Evolutionary conservation across 2,888 invertebrate species (phyloP).

Genomic region (Pediacus dermestoides): DNA sequence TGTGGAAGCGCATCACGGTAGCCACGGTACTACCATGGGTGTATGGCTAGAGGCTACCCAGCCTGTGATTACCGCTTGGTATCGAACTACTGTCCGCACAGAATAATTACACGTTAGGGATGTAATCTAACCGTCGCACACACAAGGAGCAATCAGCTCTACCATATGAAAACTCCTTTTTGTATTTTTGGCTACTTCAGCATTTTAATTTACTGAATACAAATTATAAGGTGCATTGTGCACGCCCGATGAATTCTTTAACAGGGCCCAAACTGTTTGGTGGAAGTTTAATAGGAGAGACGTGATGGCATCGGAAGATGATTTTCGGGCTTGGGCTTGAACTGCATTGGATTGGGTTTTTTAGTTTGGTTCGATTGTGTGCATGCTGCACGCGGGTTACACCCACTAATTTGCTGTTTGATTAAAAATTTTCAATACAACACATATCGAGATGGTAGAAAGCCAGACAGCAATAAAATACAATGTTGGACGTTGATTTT

Average conservation of each 20-base stretch:
- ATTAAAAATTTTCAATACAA: too few species aligned
- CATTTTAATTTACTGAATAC: slow-evolving; percentile 28
- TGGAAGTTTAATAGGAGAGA: slow-evolving; percentile 31
- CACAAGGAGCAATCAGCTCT: background rate
- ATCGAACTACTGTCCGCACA: slow-evolving; percentile 45
- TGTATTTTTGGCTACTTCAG: slow-evolving; percentile 32
- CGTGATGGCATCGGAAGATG: slow-evolving; percentile 23
- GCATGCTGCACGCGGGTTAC: too few species aligned
- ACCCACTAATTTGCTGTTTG: slow-evolving; percentile 1
- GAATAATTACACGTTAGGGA: slow-evolving; percentile 44
- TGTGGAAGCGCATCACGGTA: slow-evolving; percentile 35
- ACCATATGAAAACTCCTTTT: background rate
- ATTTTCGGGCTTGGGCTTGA: too few species aligned
- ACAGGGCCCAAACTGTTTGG: slow-evolving; percentile 25
- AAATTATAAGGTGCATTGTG: slow-evolving; percentile 26
- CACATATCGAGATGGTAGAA: too few species aligned
- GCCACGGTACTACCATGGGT: too few species aligned
- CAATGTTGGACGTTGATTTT: too few species aligned
- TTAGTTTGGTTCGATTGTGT: too few species aligned
- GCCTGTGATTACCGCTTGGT: slow-evolving; percentile 41
- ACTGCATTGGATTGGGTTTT: too few species aligned
- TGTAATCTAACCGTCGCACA: slow-evolving; percentile 39
- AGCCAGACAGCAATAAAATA: too few species aligned
- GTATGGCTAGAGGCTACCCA: slow-evolving; percentile 29
- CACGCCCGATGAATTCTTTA: slow-evolving; percentile 24